Evolutionary conservation across 1,140 invertebrate species (phyloP).

Genomic region (Cydia strobilella): DNA sequence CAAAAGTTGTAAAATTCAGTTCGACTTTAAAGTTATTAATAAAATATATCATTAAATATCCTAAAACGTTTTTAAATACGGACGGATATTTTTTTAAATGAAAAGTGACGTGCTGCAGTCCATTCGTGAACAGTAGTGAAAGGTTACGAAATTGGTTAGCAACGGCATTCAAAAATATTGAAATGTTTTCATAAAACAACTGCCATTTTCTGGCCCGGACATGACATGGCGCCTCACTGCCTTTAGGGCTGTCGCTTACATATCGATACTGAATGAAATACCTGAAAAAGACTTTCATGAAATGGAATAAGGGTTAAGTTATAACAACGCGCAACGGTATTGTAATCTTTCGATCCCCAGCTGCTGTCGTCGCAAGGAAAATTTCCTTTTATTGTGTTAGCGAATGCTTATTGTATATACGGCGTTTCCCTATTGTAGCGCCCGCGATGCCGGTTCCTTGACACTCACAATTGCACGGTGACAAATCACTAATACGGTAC

Average conservation of each 20-base stretch:
- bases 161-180: constrained; percentile 39
- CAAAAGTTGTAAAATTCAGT: not conserved
- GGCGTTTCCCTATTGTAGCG: constrained; percentile 62
- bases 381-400: constrained; percentile 74
- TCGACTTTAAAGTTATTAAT: not conserved
- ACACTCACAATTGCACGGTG: constrained; percentile 63
- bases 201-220: constrained; percentile 42
- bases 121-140: constrained; percentile 4
- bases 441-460: constrained; percentile 50
- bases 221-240: constrained; percentile 46
- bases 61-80: not conserved
- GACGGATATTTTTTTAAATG: not conserved
- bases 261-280: constrained; percentile 38
- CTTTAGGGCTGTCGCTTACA: constrained; percentile 43
- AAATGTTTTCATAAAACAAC: constrained; percentile 48
- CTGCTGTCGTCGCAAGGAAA: constrained; percentile 57
- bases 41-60: not conserved
- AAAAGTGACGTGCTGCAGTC: not conserved
- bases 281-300: constrained; percentile 41
- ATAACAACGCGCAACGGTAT: constrained; percentile 41
- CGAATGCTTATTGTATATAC: constrained; percentile 69
- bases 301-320: constrained; percentile 51
- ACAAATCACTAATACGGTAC: constrained; percentile 62
- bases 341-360: constrained; percentile 57
- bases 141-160: not conserved